phyloP scores from a whole-genome alignment of 2,113 vertebrate species.

The Mesitornis unicolor region DNA sequence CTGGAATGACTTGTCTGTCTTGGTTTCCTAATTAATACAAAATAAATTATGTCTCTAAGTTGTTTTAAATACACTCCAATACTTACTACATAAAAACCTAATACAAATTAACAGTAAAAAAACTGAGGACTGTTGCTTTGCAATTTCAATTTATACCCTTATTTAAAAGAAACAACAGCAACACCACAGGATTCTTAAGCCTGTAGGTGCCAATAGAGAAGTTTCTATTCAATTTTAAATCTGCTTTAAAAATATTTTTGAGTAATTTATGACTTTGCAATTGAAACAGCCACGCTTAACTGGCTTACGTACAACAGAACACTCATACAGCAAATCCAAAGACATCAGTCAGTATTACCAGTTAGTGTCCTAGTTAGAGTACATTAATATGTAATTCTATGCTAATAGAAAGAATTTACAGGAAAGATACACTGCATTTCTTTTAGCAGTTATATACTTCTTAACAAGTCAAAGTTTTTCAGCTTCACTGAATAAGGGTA shows the following conservation, averaged over 20 bases:
- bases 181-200: not conserved
- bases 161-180: not conserved
- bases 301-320: not conserved
- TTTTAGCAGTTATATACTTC: not conserved
- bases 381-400: not conserved
- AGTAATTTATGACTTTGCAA: not conserved
- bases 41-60: not conserved
- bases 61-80: not conserved
- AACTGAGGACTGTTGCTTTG: fast-evolving
- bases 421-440: not conserved
- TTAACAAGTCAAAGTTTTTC: not conserved
- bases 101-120: not conserved
- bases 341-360: not conserved
- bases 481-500: not conserved
- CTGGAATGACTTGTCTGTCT: not conserved
- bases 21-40: not conserved
- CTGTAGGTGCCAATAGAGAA: not conserved
- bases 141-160: not conserved
- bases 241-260: not conserved
- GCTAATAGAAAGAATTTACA: not conserved
- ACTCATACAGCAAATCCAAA: not conserved
- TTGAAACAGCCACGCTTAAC: not conserved
- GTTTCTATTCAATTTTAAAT: not conserved
- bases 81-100: not conserved
- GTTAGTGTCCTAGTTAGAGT: not conserved